Evolutionary conservation across 2,797 vertebrate species (phyloP), one percentile per base, ranked within the genome.

Genomic region (Lagocephalus sceleratus): DNA sequence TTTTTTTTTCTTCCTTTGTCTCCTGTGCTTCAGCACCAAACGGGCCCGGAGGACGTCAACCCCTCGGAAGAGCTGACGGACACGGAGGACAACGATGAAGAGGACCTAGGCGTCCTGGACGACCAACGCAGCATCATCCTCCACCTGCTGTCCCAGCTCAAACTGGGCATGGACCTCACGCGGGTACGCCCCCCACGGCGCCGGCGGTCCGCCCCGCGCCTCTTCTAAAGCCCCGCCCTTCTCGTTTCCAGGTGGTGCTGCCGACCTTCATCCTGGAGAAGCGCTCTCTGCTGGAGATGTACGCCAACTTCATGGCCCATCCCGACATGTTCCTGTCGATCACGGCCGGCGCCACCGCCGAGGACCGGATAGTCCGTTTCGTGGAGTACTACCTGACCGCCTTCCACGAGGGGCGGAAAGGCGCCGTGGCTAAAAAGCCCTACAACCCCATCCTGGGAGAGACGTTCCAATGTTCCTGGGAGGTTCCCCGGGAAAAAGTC

Each of bases 101-200:
- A 95, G 58, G 94, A 95, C 71, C 78, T 96, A 74, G 95, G 94
- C 0, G 92, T 95, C 74, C 82, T 95, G 89, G 96, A 98, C 54
- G 96, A 99, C 66, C 96, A 98, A 60, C 92, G 94, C 5, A 97
- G 94, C 57, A 63, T 99, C 73, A 96, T 98, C 68, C 93, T 99
- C 3, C 96, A 99, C 81, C 93, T 99, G 75, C 94, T 99, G 57
- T 98, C 96, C 5, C 96, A 99, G 61, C 94, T 99, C 75, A 97
- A 95, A 77, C 92, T 98, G 72, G 96, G 96, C 68, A 98, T 98
- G 96, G 95, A 98, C 83, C 87, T 98, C 76, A 98, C 95, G 55
- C 92, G 94, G 91, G 95, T 98, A 92, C 1, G 84, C 41, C 16
- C 38, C 11, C 11, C 6, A 40, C 32, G 14, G 6, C 32, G 6